phyloP scores from a whole-genome alignment of 2,888 invertebrate genomes.

The Caenorhabditis wallacei region DNA sequence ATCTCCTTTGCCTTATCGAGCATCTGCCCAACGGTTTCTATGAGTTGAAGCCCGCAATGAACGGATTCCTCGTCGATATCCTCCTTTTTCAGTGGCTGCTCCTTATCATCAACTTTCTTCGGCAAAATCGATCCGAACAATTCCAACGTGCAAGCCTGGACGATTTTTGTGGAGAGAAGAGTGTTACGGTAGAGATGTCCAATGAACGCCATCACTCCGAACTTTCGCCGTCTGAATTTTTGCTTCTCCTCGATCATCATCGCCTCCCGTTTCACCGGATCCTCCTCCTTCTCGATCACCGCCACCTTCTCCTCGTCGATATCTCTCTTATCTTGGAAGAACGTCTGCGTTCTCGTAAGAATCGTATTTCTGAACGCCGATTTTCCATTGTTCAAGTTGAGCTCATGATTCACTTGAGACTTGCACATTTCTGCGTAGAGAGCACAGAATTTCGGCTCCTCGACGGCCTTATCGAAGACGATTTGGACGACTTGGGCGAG shows the following conservation, averaged over 20 bases:
- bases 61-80: conserved; percentile 65
- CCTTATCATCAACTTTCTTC: background rate
- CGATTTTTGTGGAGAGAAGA: conserved; percentile 72
- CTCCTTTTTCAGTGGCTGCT: background rate
- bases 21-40: conserved; percentile 54
- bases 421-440: conserved; percentile 73
- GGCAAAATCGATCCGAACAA: conserved; percentile 59
- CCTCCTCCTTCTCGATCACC: conserved; percentile 68
- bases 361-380: conserved; percentile 72
- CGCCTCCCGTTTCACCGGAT: conserved; percentile 70
- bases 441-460: conserved; percentile 76
- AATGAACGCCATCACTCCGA: conserved; percentile 81
- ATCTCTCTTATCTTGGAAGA: conserved; percentile 68
- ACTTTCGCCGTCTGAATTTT: conserved; percentile 76
- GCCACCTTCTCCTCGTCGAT: conserved; percentile 45
- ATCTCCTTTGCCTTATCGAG: conserved; percentile 29
- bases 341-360: conserved; percentile 68
- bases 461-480: conserved; percentile 77
- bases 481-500: conserved; percentile 69
- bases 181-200: conserved; percentile 73
- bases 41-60: conserved; percentile 66
- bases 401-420: conserved; percentile 64
- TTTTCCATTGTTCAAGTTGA: conserved; percentile 21
- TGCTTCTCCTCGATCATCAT: conserved; percentile 61
- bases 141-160: conserved; percentile 69